Evolutionary conservation across 1,140 invertebrate species (phyloP), one percentile per base, ranked within the genome.

Genomic region (Orius laevigatus): DNA sequence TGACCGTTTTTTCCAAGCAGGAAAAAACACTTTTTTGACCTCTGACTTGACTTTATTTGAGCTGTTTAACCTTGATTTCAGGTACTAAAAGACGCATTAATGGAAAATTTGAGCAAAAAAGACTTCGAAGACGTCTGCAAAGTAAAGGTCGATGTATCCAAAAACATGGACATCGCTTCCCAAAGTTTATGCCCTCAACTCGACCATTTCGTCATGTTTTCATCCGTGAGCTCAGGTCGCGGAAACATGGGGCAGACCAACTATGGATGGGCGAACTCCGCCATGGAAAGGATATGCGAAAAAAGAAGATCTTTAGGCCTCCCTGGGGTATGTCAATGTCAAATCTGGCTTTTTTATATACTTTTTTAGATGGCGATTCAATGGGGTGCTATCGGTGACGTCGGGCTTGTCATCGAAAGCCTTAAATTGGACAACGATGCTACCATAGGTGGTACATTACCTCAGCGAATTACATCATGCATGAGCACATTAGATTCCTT

Each of bases 321-420:
- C 32, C 82, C 83, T 47, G 79, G 76, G 25, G 77, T 72, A 35
- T 67, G 54, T 54, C 12, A 9, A n/a, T n/a, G n/a, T 25, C 25
- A 25, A 25, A n/a, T n/a, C n/a, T n/a, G n/a, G n/a, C n/a, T n/a
- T n/a, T n/a, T n/a, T n/a, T n/a, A n/a, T n/a, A n/a, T 36, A 25
- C 15, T 36, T 57, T 58, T 18, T 44, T 39, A 58, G 57, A 46
- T 93, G 14, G 88, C 92, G 16, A 88, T 98, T 54, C 93, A 98
- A 64, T 98, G 93, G 92, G 94, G 94, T 56, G 90, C 91, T 38
- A 88, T 98, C 58, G 93, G 90, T 53, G 93, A 98, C 64, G 94
- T 97, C 15, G 94, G 93, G 49, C 68, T 97, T 16, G 75, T 96
- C 46, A 61, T 86, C 50, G 87, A 94, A 52, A 83, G 75, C 25